Conservation (phyloP, 2,888 invertebrate species). For the Tenthredo mesomela region DNA sequence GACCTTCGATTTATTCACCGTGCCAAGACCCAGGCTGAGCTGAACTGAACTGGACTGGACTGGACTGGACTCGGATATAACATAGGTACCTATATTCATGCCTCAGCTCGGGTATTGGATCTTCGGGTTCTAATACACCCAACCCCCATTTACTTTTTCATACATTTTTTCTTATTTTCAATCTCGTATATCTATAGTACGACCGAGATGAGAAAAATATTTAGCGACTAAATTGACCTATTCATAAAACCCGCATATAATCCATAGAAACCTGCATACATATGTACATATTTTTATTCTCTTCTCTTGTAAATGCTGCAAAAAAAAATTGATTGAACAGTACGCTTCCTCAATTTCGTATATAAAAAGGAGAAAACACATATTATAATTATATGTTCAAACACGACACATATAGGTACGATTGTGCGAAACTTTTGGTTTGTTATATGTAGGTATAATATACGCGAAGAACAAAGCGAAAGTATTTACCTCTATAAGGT, state of each 20-base stretch:
- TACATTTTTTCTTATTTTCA: not conserved
- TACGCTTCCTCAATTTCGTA: not conserved
- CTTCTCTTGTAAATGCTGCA: not conserved
- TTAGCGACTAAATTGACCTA: not conserved
- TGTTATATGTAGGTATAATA: not conserved
- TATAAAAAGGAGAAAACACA: not conserved
- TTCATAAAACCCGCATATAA: not conserved
- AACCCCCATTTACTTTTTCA: not conserved
- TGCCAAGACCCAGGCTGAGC: not conserved
- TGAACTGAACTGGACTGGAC: not conserved
- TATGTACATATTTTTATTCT: not conserved
- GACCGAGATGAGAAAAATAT: not conserved
- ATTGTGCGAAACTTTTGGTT: not conserved
- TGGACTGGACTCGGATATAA: not conserved
- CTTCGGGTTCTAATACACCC: conserved; percentile 11
- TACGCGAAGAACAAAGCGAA: not conserved
- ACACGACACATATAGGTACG: no score
- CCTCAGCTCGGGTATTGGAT: not conserved
- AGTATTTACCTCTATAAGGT: not conserved
- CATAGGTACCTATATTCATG: not conserved
- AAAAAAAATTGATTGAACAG: not conserved
- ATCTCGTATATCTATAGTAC: not conserved
- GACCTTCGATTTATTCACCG: conserved; percentile 48
- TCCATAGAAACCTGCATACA: not conserved
- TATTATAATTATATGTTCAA: no score